Conservation (phyloP, 2,888 invertebrate genomes). For the Drosophila falleni region DNA sequence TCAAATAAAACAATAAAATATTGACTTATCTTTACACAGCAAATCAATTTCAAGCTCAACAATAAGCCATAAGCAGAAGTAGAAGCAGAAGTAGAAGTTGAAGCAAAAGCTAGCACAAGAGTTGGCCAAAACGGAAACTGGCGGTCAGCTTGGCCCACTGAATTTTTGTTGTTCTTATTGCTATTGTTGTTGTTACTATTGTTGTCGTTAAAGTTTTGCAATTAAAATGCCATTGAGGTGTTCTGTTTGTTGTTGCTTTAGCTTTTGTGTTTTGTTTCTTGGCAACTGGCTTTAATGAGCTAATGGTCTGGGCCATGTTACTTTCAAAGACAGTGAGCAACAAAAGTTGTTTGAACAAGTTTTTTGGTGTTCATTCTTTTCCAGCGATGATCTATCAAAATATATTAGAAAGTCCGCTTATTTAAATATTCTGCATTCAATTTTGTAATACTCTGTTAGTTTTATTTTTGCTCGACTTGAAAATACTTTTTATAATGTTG, state of each 20-base stretch:
- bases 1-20: constrained; percentile 66
- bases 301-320: constrained; percentile 41
- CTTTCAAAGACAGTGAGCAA: constrained; percentile 7
- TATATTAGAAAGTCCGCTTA: constrained; percentile 38
- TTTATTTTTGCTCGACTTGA: not conserved
- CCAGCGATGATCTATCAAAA: constrained; percentile 25
- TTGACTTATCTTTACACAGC: constrained; percentile 59
- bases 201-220: constrained; percentile 67
- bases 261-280: constrained; percentile 17
- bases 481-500: not conserved
- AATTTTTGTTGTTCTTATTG: constrained; percentile 36
- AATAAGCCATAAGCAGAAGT: constrained; percentile 7
- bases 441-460: constrained; percentile 15
- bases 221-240: constrained; percentile 72
- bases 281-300: constrained; percentile 45
- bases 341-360: constrained; percentile 33
- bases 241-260: constrained; percentile 26
- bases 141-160: constrained; percentile 36
- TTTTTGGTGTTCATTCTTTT: constrained; percentile 23
- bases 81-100: not conserved
- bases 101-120: constrained; percentile 15
- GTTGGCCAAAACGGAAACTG: constrained; percentile 49
- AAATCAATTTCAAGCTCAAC: constrained; percentile 58
- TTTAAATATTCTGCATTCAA: constrained; percentile 27
- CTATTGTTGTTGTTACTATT: constrained; percentile 40